Conservation (phyloP, 2,888 invertebrate genomes). For the Eurois occulta region DNA sequence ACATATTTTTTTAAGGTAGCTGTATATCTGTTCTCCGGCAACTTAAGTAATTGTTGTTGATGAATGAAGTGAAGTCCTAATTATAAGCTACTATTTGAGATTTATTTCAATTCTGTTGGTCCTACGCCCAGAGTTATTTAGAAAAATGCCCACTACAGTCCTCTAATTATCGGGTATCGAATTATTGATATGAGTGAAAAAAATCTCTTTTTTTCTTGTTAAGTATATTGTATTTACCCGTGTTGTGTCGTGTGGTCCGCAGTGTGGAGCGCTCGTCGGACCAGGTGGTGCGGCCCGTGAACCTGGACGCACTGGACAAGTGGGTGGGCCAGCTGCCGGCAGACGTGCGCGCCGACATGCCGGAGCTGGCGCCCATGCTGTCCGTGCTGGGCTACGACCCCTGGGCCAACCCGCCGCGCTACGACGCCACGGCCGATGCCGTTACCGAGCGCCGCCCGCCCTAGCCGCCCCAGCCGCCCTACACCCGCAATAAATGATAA, state of each 20-base stretch:
- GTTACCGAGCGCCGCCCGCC: conserved; percentile 65
- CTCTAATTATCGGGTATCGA: no score
- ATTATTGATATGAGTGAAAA: no score
- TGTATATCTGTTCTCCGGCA: no score
- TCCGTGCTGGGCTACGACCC: conserved; percentile 98
- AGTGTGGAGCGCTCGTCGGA: conserved; percentile 99
- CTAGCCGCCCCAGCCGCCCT: conserved; percentile 51
- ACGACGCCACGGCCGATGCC: conserved; percentile 92
- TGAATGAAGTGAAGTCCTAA: no score
- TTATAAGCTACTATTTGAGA: no score
- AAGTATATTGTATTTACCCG: background rate
- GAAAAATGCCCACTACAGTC: no score
- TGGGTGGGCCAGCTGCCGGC: conserved; percentile 97
- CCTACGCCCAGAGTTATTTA: no score
- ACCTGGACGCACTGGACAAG: conserved; percentile 98
- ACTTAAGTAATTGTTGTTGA: no score
- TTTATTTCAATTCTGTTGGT: no score
- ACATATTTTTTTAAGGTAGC: no score
- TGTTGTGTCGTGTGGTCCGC: conserved; percentile 65
- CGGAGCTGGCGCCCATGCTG: conserved; percentile 98
- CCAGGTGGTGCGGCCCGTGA: conserved; percentile 99
- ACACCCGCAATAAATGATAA: conserved; percentile 48
- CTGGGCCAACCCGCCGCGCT: conserved; percentile 98
- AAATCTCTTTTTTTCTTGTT: background rate
- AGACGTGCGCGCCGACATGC: conserved; percentile 98